Base-by-base conservation (phyloP, 2,113 vertebrate genomes). In the Microtus pennsylvanicus region DNA sequence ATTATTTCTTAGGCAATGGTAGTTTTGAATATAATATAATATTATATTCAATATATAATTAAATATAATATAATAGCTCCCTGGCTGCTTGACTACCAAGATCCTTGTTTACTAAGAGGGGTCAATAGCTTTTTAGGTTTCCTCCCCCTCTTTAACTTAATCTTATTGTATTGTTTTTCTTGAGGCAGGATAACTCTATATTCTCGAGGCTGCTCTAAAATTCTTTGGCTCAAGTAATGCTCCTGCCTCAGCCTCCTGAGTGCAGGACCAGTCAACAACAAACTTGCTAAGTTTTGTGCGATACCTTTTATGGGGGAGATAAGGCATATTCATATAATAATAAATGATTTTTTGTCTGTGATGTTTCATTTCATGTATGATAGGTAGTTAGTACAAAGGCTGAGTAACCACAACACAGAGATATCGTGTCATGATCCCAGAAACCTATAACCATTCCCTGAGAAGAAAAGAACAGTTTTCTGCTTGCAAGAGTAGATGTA, bases 21-120 rank as follows among this genome's bases (percentile, higher is more conserved):
- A 86, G 61, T 70, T 96, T 96, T 96, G 30, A 95, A 47, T 72
- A 30, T 50, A 74, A 52, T 52, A 52, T 52, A 52, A 50, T 50
- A 47, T 50, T 50, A 50, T 50, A 50, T 50, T 50, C 50, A 12
- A 50, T 50, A 50, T 50, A 12, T 13, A 2, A 13, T 52, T 52
- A 2, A 52, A 52, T 52, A 52, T 52, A 95, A 47, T 50, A 50
- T 50, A 74, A 19, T 90, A 77, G 85, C 8, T 78, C 65, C 14
- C 26, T 61, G n/a, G n/a, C 3, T 89, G 9, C n/a, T 74, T 38
- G 70, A 74, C 21, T 74, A 22, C 17, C 38, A 75, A 95, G 74
- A 82, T 91, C 3, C 28, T 90, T 95, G 58, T 58, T 58, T 58
- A 58, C 58, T 21, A 58, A 58, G 52, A 77, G 47, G 78, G 24